These are phyloP conservation scores for Pteruthius melanotis DNA, from an alignment of 2,113 vertebrate species.

Conservation along the genomic window DNA sequence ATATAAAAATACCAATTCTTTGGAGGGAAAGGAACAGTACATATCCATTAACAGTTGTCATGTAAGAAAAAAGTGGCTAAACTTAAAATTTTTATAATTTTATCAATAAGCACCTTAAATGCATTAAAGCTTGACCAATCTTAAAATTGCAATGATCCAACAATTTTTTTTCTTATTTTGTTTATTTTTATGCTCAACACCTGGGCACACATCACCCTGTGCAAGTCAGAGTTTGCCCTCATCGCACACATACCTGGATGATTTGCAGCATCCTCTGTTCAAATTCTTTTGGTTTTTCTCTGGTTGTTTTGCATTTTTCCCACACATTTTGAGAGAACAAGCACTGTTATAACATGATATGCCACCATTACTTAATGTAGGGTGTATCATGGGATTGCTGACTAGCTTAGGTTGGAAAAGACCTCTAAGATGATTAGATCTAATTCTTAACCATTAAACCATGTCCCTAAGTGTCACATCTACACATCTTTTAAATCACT, in stretches of 20 bases:
- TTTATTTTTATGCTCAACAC: background rate
- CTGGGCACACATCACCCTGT: fast-evolving
- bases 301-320: background rate
- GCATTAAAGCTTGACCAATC: background rate
- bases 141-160: background rate
- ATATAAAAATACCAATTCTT: background rate
- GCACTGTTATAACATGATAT: background rate
- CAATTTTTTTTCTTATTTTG: too few species aligned
- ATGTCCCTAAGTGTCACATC: background rate
- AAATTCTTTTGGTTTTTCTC: background rate
- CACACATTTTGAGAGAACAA: background rate
- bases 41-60: background rate
- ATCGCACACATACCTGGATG: background rate
- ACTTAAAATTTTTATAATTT: background rate
- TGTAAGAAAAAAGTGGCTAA: background rate
- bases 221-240: background rate
- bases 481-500: background rate
- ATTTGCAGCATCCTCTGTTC: background rate
- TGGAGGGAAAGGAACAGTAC: background rate
- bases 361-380: background rate
- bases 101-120: background rate
- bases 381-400: background rate
- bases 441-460: background rate
- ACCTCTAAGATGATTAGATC: background rate
- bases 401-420: background rate